A percentile compares a stretch with the other conserved stretches of the same genome.
phyloP scores from a whole-genome alignment of 2,797 vertebrate genomes.

The Gymnoscopelus braueri region DNA sequence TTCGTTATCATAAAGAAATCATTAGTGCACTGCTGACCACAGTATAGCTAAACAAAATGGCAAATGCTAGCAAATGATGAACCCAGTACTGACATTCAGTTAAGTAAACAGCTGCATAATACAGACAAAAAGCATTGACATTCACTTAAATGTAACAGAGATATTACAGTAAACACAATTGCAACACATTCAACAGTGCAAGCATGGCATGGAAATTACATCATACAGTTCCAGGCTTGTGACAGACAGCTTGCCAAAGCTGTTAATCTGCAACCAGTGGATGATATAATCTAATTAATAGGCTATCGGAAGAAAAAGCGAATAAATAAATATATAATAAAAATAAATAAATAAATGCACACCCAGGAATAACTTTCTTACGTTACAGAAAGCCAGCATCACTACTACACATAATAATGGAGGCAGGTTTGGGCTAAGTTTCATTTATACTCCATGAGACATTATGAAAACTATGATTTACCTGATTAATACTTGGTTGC shows the following conservation, averaged over 20 bases:
- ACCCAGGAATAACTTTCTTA: background rate
- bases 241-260: slow-evolving; percentile 29
- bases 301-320: too few relatives aligned
- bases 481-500: too few relatives aligned
- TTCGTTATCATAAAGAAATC: slow-evolving; percentile 49
- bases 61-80: slow-evolving; percentile 45
- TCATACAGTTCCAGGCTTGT: slow-evolving; percentile 9
- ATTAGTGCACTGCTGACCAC: slow-evolving; percentile 57
- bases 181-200: slow-evolving; percentile 64
- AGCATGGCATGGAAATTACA: slow-evolving; percentile 52
- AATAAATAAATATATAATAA: background rate
- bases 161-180: slow-evolving; percentile 28
- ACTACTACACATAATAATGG: slow-evolving; percentile 4
- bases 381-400: slow-evolving; percentile 5
- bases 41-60: slow-evolving; percentile 45
- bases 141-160: slow-evolving; percentile 53
- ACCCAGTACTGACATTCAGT: slow-evolving; percentile 52
- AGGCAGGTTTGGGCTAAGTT: slow-evolving; percentile 2
- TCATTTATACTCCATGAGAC: too few relatives aligned
- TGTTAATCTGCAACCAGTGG: slow-evolving; percentile 7
- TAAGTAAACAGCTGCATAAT: slow-evolving; percentile 54
- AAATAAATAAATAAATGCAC: slow-evolving; percentile 18
- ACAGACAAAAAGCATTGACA: slow-evolving; percentile 54
- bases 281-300: background rate
- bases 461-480: too few relatives aligned